Conservation (phyloP, 2,888 invertebrate species). For the Artemia sp. region DNA sequence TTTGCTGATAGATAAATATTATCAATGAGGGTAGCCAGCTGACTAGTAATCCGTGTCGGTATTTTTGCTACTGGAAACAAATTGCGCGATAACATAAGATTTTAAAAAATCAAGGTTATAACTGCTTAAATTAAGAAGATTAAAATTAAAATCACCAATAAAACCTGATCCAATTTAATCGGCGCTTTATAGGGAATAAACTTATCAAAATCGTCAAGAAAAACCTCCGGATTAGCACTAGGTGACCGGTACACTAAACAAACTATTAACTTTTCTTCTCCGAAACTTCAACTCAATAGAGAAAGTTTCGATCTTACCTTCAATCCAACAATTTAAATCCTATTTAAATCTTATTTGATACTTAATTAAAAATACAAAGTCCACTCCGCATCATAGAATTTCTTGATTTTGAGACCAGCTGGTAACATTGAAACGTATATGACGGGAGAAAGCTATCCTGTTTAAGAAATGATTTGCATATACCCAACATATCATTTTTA, state of each 20-base stretch:
- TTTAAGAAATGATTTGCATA: conserved; percentile 3
- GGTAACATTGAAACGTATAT: too few relatives aligned
- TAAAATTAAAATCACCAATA: neutral
- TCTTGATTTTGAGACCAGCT: too few relatives aligned
- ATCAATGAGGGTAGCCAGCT: neutral
- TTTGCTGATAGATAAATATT: conserved; percentile 10
- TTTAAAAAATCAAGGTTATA: conserved; percentile 3
- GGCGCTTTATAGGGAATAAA: neutral
- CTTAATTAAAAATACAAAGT: too few relatives aligned
- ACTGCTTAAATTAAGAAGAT: conserved; percentile 13
- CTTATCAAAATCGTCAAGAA: neutral
- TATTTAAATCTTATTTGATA: too few relatives aligned
- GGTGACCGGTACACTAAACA: neutral
- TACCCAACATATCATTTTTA: conserved; percentile 10
- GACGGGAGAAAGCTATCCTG: too few relatives aligned
- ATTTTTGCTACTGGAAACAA: neutral
- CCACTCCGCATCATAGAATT: too few relatives aligned
- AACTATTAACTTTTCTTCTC: neutral
- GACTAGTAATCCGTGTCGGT: neutral
- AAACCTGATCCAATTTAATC: neutral
- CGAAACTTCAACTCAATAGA: too few relatives aligned
- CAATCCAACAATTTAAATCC: too few relatives aligned
- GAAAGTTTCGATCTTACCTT: too few relatives aligned
- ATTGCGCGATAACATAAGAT: conserved; percentile 1
- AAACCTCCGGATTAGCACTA: conserved; percentile 5